These are phyloP conservation scores for Heteropelma amictum DNA, from an alignment of 2,888 invertebrate genomes.

Conservation along the genomic window DNA sequence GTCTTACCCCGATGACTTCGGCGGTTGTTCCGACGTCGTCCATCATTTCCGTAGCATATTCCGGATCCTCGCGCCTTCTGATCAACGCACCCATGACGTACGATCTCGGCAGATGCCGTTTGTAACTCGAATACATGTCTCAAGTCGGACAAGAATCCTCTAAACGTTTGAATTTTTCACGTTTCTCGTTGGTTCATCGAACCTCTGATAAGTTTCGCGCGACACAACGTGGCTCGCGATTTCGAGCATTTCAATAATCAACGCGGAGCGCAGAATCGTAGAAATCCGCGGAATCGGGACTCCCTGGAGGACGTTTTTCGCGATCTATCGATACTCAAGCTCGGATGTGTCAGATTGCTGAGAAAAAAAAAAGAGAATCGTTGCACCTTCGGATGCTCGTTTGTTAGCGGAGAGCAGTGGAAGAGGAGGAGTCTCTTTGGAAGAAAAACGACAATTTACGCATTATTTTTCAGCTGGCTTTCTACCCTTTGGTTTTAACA, in stretches of 20 bases:
- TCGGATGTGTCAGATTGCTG: slow-evolving; percentile 34
- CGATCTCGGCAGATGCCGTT: slow-evolving; percentile 38
- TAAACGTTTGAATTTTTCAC: background rate
- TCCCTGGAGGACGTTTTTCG: background rate
- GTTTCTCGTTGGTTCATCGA: background rate
- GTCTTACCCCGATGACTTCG: slow-evolving; percentile 59
- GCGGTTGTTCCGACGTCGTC: slow-evolving; percentile 64
- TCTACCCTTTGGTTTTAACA: slow-evolving; percentile 76
- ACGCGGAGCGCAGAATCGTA: background rate
- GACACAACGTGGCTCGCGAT: background rate
- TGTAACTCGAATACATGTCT: slow-evolving; percentile 36
- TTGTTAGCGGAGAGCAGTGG: slow-evolving; percentile 6
- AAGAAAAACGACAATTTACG: background rate
- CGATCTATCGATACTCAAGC: slow-evolving; percentile 9
- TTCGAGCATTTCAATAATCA: slow-evolving; percentile 37
- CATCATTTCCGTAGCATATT: slow-evolving; percentile 61
- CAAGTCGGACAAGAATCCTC: background rate
- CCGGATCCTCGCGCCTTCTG: slow-evolving; percentile 42
- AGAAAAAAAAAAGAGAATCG: slow-evolving; percentile 12
- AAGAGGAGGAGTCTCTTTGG: background rate
- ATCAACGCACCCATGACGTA: slow-evolving; percentile 46
- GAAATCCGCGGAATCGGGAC: slow-evolving; percentile 9
- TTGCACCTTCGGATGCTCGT: background rate
- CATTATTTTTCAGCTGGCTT: slow-evolving; percentile 75
- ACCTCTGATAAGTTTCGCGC: slow-evolving; percentile 2